phyloP scores from a whole-genome alignment of 2,113 vertebrate genomes.

The Rhegmatorhina hoffmannsi region DNA sequence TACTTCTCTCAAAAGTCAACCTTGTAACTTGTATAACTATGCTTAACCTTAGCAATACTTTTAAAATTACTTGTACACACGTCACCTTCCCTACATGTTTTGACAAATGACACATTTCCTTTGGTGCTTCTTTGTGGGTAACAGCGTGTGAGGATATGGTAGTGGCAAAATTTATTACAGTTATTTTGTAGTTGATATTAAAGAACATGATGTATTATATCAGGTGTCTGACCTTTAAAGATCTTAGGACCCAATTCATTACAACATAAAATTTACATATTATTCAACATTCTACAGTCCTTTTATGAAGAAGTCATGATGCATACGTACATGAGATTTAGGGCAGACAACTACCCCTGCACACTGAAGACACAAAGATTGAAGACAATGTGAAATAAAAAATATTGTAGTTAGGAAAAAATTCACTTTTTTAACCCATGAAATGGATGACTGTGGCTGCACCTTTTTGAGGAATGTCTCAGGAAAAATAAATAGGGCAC shows the following conservation, averaged over 20 bases:
- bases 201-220: slow-evolving; percentile 86
- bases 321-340: slow-evolving; percentile 67
- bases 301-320: slow-evolving; percentile 79
- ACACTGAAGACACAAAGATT: slow-evolving; percentile 25
- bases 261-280: slow-evolving; percentile 88
- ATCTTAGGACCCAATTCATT: slow-evolving; percentile 86
- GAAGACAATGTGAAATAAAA: slow-evolving; percentile 46
- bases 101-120: slow-evolving; percentile 84
- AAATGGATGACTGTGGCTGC: slow-evolving; percentile 27
- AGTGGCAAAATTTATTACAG: slow-evolving; percentile 82
- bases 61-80: slow-evolving; percentile 77
- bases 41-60: slow-evolving; percentile 75
- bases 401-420: neutral
- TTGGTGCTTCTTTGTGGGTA: slow-evolving; percentile 83
- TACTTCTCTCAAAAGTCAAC: slow-evolving; percentile 39
- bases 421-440: slow-evolving; percentile 29
- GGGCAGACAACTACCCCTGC: slow-evolving; percentile 46
- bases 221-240: slow-evolving; percentile 86
- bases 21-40: slow-evolving; percentile 65
- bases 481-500: slow-evolving; percentile 23
- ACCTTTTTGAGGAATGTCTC: neutral
- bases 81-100: slow-evolving; percentile 76
- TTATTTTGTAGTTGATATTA: slow-evolving; percentile 88
- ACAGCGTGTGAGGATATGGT: slow-evolving; percentile 82
- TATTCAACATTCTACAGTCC: slow-evolving; percentile 79